phyloP scores from a whole-genome alignment of 1,140 invertebrate genomes.

The Dendrolimus kikuchii region DNA sequence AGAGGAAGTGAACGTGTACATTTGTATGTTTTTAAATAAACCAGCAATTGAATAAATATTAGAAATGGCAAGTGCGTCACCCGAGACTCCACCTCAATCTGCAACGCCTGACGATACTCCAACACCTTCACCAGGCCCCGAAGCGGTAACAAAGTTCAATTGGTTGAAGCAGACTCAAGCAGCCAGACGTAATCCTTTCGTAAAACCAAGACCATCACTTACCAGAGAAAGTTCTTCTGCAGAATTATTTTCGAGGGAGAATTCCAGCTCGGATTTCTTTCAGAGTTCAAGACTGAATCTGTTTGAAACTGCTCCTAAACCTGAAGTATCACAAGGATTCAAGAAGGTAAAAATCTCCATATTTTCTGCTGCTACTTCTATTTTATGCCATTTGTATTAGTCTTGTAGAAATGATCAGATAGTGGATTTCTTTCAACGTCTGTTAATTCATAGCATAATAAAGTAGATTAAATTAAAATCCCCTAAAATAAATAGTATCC shows the following conservation, averaged over 20 bases:
- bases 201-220: slow-evolving; percentile 48
- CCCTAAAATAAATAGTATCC: too few species aligned
- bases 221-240: slow-evolving; percentile 55
- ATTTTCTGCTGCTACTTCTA: slow-evolving; percentile 1
- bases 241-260: slow-evolving; percentile 52
- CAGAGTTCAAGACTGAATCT: slow-evolving; percentile 59
- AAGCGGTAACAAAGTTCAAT: slow-evolving; percentile 50
- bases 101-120: slow-evolving; percentile 38
- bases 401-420: too few species aligned
- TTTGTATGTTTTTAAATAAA: background rate
- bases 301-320: slow-evolving; percentile 56
- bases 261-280: slow-evolving; percentile 57
- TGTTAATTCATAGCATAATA: too few species aligned
- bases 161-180: slow-evolving; percentile 48
- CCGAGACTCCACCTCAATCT: slow-evolving; percentile 31
- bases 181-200: slow-evolving; percentile 47
- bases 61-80: slow-evolving; percentile 26
- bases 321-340: slow-evolving; percentile 60
- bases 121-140: slow-evolving; percentile 35
- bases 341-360: slow-evolving; percentile 71
- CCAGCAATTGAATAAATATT: background rate
- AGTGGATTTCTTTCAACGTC: too few species aligned
- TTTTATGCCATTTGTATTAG: background rate
- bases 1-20: too few species aligned
- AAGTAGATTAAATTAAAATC: too few species aligned